Evolutionary conservation across 2,888 invertebrate species (phyloP), one percentile per base, ranked within the genome.

Genomic region (Lepidocyrtinus sp.): DNA sequence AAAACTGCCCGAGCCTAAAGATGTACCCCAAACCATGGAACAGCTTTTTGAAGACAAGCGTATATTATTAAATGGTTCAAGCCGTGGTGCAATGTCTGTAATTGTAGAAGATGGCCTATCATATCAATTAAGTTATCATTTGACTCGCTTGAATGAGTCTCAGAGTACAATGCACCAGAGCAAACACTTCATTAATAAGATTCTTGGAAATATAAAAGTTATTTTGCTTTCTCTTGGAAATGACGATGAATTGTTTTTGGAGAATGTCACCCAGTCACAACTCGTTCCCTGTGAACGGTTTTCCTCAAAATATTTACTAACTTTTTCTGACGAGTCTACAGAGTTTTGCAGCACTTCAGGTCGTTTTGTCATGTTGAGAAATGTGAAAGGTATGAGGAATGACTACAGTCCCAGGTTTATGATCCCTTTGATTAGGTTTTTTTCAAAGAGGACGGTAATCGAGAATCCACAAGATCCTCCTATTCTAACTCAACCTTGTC

Each of bases 241-340:
- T n/a, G n/a, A n/a, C n/a, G n/a, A n/a, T n/a, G n/a, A n/a, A n/a
- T n/a, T n/a, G n/a, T n/a, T n/a, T n/a, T n/a, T n/a, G n/a, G n/a
- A n/a, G n/a, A n/a, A n/a, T n/a, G n/a, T n/a, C n/a, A n/a, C n/a
- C n/a, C n/a, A n/a, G n/a, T n/a, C n/a, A n/a, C n/a, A n/a, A n/a
- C n/a, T n/a, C n/a, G n/a, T n/a, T n/a, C n/a, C n/a, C n/a, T 55
- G n/a, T 19, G 65, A 36, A 9, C 27, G 36, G 7, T 65, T 65
- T 36, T n/a, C 65, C 1, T 65, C 17, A 12, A 27, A 19, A 19
- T 65, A 19, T 36, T 5, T 3, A 12, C 17, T 15, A 2, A n/a
- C 2, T 2, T 55, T 7, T 7, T 9, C 2, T 7, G 5, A 9
- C n/a, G 9, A 55, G 9, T 59, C 15, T n/a, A n/a, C n/a, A n/a